Conservation (phyloP, 2,888 invertebrate genomes). For the Drosophila greeni region DNA sequence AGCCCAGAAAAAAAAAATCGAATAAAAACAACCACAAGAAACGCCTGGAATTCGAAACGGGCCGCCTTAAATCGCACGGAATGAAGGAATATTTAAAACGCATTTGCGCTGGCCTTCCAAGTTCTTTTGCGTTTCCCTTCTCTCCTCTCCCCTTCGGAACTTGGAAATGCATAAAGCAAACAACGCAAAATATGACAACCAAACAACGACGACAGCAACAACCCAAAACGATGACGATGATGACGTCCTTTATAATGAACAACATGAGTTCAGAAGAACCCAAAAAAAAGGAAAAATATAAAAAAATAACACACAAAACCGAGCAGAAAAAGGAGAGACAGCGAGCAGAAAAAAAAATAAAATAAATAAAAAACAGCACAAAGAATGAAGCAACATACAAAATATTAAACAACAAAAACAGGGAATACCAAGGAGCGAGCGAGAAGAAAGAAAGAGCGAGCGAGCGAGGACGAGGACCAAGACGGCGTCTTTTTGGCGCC, state of each 20-base stretch:
- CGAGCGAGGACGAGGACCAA: slow-evolving; percentile 36
- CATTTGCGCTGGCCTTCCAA: slow-evolving; percentile 19
- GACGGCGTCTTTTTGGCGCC: slow-evolving; percentile 77
- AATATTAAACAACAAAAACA: slow-evolving; percentile 37
- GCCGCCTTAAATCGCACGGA: slow-evolving; percentile 19
- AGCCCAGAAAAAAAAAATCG: neutral
- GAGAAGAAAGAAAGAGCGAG: slow-evolving; percentile 6
- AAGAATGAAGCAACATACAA: slow-evolving; percentile 30
- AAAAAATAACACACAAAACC: slow-evolving; percentile 29
- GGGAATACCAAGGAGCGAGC: slow-evolving; percentile 30
- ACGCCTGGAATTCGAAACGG: slow-evolving; percentile 31
- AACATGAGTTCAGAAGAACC: slow-evolving; percentile 65
- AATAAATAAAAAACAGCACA: slow-evolving; percentile 25
- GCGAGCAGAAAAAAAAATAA: slow-evolving; percentile 40
- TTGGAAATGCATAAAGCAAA: slow-evolving; percentile 68
- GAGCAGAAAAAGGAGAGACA: slow-evolving; percentile 41
- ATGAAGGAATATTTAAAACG: slow-evolving; percentile 35
- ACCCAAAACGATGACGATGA: slow-evolving; percentile 42
- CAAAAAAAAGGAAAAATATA: slow-evolving; percentile 52
- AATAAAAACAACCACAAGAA: slow-evolving; percentile 2
- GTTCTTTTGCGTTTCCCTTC: neutral
- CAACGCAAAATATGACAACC: slow-evolving; percentile 48
- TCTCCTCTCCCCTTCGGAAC: slow-evolving; percentile 40
- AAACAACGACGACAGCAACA: slow-evolving; percentile 47
- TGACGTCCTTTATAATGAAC: slow-evolving; percentile 65